Conservation (phyloP, 1,140 invertebrate species). For the Rhagoletis zephyria region DNA sequence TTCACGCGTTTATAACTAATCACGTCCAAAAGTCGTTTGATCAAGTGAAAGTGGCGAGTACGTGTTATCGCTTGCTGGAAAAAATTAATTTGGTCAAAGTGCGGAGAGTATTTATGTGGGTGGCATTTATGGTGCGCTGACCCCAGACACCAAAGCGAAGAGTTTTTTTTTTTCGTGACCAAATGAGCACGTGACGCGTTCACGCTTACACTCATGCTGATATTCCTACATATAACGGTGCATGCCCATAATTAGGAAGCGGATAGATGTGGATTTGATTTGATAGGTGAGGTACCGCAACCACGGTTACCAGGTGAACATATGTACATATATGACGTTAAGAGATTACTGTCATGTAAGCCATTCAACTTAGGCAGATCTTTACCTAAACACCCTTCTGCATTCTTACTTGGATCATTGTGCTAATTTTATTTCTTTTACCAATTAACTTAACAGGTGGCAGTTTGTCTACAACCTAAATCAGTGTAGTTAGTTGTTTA, state of each 20-base stretch:
- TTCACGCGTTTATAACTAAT: background rate
- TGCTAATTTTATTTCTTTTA: background rate
- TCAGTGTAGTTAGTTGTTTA: too few species aligned
- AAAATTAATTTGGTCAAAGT: background rate
- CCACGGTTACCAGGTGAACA: background rate
- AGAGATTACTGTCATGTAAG: too few species aligned
- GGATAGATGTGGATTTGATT: background rate
- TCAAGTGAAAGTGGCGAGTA: background rate
- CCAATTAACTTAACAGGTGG: background rate
- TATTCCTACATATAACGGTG: background rate
- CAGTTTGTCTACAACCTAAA: background rate
- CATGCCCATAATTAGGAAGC: constrained; percentile 16
- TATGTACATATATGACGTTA: too few species aligned
- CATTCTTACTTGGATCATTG: too few species aligned
- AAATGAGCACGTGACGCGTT: background rate
- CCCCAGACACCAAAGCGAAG: background rate
- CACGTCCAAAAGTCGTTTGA: background rate
- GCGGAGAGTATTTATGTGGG: background rate
- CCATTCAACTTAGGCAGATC: too few species aligned
- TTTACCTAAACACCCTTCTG: too few species aligned
- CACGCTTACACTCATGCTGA: background rate
- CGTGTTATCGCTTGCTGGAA: constrained; percentile 12
- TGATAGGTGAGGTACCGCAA: background rate
- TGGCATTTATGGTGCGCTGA: background rate
- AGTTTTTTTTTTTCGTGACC: background rate